phyloP scores from a whole-genome alignment of 2,888 invertebrate genomes.

The Germaria angustata region DNA sequence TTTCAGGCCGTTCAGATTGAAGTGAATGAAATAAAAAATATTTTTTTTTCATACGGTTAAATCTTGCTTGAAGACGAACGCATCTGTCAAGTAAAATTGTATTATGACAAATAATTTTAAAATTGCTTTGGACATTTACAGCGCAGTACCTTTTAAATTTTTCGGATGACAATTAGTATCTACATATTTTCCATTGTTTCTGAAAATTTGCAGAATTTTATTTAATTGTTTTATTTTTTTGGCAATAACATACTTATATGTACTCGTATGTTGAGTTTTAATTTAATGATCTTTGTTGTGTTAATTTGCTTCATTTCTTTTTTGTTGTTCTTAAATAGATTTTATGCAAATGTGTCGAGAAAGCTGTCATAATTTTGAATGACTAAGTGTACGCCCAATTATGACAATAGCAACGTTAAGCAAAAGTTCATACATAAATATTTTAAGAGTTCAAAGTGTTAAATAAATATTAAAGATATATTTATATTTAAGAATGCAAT shows the following conservation, averaged over 20 bases:
- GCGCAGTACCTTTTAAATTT: slow-evolving; percentile 17
- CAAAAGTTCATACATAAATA: too few species aligned
- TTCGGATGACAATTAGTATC: background rate
- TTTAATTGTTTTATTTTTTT: slow-evolving; percentile 15
- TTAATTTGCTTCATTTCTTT: slow-evolving; percentile 17
- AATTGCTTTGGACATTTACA: slow-evolving; percentile 40
- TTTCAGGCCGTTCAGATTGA: background rate
- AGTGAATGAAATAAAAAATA: slow-evolving; percentile 22
- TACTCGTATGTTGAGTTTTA: too few species aligned
- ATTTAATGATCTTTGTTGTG: slow-evolving; percentile 34
- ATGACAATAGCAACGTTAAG: background rate
- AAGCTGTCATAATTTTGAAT: slow-evolving; percentile 35
- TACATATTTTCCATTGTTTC: slow-evolving; percentile 10
- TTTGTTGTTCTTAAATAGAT: too few species aligned
- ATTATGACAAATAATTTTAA: slow-evolving; percentile 53
- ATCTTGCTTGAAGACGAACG: background rate
- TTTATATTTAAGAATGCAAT: too few species aligned
- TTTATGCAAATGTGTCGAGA: slow-evolving; percentile 54
- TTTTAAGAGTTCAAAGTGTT: too few species aligned
- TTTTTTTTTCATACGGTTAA: background rate
- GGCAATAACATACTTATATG: too few species aligned
- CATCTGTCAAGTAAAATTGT: slow-evolving; percentile 45
- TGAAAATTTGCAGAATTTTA: slow-evolving; percentile 4
- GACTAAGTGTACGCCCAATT: background rate
- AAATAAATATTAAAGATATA: too few species aligned